Evolutionary conservation across 2,888 invertebrate species (phyloP).

Genomic region (Xestia ashworthii): DNA sequence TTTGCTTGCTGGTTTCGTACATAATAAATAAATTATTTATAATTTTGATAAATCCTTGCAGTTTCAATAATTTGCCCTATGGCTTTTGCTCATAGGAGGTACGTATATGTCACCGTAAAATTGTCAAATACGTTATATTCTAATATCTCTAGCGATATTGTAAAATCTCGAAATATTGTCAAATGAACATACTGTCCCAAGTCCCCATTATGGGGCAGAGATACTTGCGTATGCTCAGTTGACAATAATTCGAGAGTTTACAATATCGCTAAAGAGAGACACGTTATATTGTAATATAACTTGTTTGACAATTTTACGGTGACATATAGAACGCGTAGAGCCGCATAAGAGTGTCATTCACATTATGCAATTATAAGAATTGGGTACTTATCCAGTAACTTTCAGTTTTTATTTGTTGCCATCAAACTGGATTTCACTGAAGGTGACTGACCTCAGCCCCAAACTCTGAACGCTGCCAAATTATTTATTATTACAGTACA

Average conservation of each 20-base stretch:
- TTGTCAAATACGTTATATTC: no score
- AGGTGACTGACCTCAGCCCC: constrained; percentile 34
- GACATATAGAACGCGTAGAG: background rate
- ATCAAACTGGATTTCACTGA: constrained; percentile 2
- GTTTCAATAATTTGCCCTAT: background rate
- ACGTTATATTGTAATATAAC: no score
- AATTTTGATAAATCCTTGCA: background rate
- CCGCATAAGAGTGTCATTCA: background rate
- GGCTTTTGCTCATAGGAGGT: background rate
- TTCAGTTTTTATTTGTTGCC: constrained; percentile 9
- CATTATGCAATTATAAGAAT: background rate
- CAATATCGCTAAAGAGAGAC: no score
- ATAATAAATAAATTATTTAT: constrained; percentile 5
- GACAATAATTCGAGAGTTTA: no score
- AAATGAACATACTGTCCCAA: no score
- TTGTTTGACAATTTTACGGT: no score
- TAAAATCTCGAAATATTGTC: no score
- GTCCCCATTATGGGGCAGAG: no score
- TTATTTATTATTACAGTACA: constrained; percentile 28
- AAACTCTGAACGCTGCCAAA: constrained; percentile 21
- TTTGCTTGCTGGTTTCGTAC: constrained; percentile 1
- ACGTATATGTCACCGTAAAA: no score
- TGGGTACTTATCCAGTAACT: background rate
- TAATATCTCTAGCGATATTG: no score
- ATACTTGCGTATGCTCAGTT: no score